Conservation (phyloP, 2,888 invertebrate species). For the Nycteola revayana region DNA sequence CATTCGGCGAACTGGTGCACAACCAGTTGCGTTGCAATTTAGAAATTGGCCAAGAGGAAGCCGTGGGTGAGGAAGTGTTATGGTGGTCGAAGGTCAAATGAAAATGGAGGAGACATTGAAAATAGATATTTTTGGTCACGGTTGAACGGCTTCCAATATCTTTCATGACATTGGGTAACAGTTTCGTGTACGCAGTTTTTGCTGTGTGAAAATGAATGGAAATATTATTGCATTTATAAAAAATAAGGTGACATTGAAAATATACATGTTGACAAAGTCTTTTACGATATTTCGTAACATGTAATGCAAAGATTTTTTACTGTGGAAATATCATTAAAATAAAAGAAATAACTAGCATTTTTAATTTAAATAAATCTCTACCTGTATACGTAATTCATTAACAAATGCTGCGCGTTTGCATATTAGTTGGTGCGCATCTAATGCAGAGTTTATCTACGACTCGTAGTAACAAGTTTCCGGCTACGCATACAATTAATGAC, state of each 20-base stretch:
- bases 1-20: slow-evolving; percentile 78
- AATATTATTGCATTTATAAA: slow-evolving; percentile 9
- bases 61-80: slow-evolving; percentile 63
- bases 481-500: slow-evolving; percentile 26
- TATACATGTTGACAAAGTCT: no score
- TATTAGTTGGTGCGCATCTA: no score
- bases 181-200: slow-evolving; percentile 20
- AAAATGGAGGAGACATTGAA: slow-evolving; percentile 53
- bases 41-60: slow-evolving; percentile 63
- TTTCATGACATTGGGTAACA: slow-evolving; percentile 19
- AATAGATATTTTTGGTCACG: slow-evolving; percentile 51
- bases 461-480: slow-evolving; percentile 17
- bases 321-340: no score
- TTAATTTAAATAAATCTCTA: no score
- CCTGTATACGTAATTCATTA: no score
- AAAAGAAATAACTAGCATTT: no score
- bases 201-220: slow-evolving; percentile 7
- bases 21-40: slow-evolving; percentile 59
- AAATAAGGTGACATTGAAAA: slow-evolving; percentile 2
- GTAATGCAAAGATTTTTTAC: no score
- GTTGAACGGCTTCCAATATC: slow-evolving; percentile 31
- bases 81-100: slow-evolving; percentile 61
- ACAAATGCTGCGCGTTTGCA: no score
- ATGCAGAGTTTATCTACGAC: slow-evolving; percentile 2
- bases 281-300: no score